phyloP scores from a whole-genome alignment of 2,888 invertebrate genomes.

The Nemoura dubitans region DNA sequence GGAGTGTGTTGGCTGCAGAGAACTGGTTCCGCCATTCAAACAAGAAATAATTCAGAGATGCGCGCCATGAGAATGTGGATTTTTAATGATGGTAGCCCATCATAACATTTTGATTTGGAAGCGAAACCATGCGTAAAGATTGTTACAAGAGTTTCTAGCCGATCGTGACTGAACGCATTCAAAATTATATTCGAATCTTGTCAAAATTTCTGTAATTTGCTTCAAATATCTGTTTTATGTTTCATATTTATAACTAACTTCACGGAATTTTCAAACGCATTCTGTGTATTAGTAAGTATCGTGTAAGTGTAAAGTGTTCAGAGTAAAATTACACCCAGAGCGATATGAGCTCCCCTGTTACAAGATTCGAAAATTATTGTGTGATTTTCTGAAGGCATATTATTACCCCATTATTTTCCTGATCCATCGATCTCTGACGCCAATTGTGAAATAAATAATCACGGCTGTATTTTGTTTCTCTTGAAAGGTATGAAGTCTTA shows the following conservation, averaged over 20 bases:
- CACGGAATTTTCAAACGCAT: not conserved
- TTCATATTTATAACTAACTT: not conserved
- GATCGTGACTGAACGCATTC: not conserved
- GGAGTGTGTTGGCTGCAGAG: not conserved
- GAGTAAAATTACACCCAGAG: not conserved
- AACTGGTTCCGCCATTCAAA: conserved; percentile 28
- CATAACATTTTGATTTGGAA: conserved; percentile 25
- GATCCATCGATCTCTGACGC: not conserved
- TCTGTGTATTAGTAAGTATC: not conserved
- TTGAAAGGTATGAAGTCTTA: not conserved
- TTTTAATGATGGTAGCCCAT: conserved; percentile 25
- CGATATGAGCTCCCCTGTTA: not conserved
- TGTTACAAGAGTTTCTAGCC: not conserved
- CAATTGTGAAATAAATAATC: not conserved
- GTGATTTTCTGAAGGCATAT: conserved; percentile 7
- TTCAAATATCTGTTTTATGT: not conserved
- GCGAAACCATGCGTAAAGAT: conserved; percentile 3
- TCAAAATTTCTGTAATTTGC: conserved; percentile 1
- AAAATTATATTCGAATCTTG: not conserved
- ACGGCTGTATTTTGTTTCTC: not conserved
- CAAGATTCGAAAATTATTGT: not conserved
- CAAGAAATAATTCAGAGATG: conserved; percentile 39
- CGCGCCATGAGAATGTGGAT: conserved; percentile 35
- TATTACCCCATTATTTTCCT: not conserved
- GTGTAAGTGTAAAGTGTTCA: not conserved